A percentile compares a stretch with the other conserved stretches of the same genome.
Evolutionary conservation across 23 tunicate genomes (phyloP).

Genomic region (Botrylloides violaceus): DNA sequence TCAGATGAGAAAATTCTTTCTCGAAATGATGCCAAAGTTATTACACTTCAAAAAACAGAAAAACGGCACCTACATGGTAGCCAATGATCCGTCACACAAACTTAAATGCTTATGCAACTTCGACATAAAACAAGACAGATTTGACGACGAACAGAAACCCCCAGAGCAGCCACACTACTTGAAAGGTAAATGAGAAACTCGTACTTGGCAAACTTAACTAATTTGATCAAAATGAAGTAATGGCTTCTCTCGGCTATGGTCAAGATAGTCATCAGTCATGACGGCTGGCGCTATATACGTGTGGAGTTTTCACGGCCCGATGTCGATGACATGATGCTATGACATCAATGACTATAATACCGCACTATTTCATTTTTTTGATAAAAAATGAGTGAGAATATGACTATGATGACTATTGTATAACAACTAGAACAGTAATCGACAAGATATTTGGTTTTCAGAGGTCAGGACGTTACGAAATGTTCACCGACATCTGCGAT

Average conservation of each 20-base stretch:
- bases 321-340: too few species aligned
- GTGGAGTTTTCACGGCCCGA: too few species aligned
- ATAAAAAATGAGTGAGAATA: too few species aligned
- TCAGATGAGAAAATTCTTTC: constrained; percentile 23
- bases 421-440: too few species aligned
- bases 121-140: constrained; percentile 12
- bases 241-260: too few species aligned
- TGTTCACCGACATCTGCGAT: constrained; percentile 21
- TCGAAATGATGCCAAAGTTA: constrained; percentile 10
- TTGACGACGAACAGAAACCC: constrained; percentile 15
- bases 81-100: constrained; percentile 5
- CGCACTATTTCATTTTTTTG: too few species aligned
- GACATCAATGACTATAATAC: too few species aligned
- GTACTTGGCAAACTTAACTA: not conserved
- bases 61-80: constrained; percentile 6
- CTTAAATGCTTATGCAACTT: constrained; percentile 19
- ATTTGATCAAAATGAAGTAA: too few species aligned
- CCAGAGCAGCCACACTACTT: not conserved
- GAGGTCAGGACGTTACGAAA: constrained; percentile 15
- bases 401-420: too few species aligned
- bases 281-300: not conserved
- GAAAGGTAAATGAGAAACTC: not conserved
- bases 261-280: too few species aligned
- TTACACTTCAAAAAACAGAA: constrained; percentile 2
- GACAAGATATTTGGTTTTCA: not conserved